Evolutionary conservation across 2,797 vertebrate genomes (phyloP).

Genomic region (Epinephelus awoara): DNA sequence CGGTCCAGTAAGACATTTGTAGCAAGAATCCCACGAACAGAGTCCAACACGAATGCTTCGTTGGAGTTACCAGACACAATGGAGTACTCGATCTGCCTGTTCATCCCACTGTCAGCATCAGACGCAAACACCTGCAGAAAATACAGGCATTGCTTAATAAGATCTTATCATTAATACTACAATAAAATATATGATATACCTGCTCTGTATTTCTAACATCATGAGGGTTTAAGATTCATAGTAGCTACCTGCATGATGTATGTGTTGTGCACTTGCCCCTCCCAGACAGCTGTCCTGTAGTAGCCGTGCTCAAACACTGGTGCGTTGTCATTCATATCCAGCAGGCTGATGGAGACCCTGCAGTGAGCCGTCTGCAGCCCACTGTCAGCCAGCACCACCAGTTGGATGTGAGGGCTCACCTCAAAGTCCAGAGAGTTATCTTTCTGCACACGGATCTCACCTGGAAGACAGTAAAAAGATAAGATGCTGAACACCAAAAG

Average conservation of each 20-base stretch:
- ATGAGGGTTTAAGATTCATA: fast-evolving
- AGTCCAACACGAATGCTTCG: conserved; percentile 88
- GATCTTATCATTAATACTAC: not conserved
- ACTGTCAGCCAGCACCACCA: conserved; percentile 89
- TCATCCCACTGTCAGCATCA: conserved; percentile 90
- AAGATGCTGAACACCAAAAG: not conserved
- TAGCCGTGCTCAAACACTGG: conserved; percentile 87
- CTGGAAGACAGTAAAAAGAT: conserved; percentile 68
- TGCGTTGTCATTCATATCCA: conserved; percentile 92
- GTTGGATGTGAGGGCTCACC: conserved; percentile 79
- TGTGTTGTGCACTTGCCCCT: conserved; percentile 87
- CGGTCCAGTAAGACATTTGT: conserved; percentile 88
- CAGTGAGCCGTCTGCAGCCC: conserved; percentile 85
- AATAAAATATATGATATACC: not conserved
- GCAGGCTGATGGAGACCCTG: conserved; percentile 85
- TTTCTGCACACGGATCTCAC: conserved; percentile 90
- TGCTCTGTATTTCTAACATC: not conserved
- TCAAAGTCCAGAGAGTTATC: conserved; percentile 91
- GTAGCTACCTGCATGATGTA: conserved; percentile 89
- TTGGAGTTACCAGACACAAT: conserved; percentile 91
- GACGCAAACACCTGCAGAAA: conserved; percentile 89
- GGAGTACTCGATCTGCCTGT: conserved; percentile 90
- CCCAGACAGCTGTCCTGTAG: conserved; percentile 90
- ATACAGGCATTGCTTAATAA: not conserved
- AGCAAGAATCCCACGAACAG: conserved; percentile 87